Evolutionary conservation across 2,797 vertebrate species (phyloP).

Genomic region (Rhinogobio ventralis): DNA sequence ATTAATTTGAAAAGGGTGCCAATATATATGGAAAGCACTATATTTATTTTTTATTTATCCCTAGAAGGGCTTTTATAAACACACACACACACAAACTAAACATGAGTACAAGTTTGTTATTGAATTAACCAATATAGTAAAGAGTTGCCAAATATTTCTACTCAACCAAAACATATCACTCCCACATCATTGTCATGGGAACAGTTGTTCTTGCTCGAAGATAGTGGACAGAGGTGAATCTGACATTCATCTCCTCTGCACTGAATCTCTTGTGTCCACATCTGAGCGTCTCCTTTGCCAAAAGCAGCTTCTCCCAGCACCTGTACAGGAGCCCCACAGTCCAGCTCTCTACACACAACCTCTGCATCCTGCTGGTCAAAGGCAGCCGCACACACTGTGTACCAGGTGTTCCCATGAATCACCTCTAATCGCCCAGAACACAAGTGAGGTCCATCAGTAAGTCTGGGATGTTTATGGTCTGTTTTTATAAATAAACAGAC

Average conservation of each 20-base stretch:
- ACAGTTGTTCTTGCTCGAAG: fast-evolving
- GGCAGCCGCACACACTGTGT: not conserved
- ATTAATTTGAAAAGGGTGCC: too few relatives aligned
- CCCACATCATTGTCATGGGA: not conserved
- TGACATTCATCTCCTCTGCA: not conserved
- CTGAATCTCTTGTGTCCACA: not conserved
- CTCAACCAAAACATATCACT: not conserved
- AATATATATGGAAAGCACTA: too few relatives aligned
- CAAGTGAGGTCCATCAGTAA: conserved; percentile 25
- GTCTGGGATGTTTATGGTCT: too few relatives aligned
- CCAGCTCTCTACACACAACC: too few relatives aligned
- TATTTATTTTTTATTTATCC: not conserved
- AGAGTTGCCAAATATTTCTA: not conserved
- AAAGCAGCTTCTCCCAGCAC: not conserved
- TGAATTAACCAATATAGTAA: not conserved
- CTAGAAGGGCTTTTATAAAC: too few relatives aligned
- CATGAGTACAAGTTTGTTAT: too few relatives aligned
- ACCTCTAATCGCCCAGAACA: conserved; percentile 54
- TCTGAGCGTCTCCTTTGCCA: not conserved
- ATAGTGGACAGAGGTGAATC: fast-evolving
- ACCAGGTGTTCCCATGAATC: fast-evolving
- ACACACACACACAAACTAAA: too few relatives aligned
- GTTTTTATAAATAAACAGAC: too few relatives aligned
- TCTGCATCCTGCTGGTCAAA: not conserved
- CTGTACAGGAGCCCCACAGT: too few relatives aligned